phyloP scores from a whole-genome alignment of 2,113 vertebrate genomes.

The Cebus imitator region DNA sequence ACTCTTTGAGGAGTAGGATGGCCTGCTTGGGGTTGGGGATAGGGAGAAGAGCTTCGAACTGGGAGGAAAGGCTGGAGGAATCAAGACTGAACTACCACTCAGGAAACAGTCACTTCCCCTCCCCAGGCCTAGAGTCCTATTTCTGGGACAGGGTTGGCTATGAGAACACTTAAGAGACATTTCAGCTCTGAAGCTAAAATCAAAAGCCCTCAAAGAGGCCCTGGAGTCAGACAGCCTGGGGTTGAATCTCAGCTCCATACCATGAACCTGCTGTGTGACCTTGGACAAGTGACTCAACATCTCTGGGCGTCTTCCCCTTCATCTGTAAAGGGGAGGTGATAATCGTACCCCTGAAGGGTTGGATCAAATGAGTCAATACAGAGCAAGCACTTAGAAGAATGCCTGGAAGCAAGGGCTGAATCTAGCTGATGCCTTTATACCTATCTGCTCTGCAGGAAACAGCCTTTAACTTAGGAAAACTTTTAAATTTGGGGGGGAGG shows the following conservation, averaged over 20 bases:
- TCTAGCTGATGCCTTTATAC: background rate
- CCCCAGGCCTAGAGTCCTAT: background rate
- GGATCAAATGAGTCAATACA: background rate
- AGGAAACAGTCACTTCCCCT: background rate
- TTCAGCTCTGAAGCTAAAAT: background rate
- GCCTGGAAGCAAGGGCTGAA: background rate
- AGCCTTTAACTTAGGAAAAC: background rate
- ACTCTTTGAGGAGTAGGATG: background rate
- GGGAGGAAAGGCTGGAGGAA: background rate
- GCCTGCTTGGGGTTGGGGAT: background rate
- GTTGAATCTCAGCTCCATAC: background rate
- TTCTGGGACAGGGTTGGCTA: background rate
- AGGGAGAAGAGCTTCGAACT: background rate
- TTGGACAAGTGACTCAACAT: background rate
- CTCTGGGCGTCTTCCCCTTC: conserved; percentile 9
- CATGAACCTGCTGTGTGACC: background rate
- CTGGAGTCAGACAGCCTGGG: background rate
- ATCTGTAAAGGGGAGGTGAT: background rate
- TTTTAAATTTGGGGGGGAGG: background rate
- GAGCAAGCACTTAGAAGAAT: background rate
- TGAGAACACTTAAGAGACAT: background rate
- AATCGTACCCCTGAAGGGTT: background rate
- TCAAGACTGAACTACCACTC: background rate
- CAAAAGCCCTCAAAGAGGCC: background rate
- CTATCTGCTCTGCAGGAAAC: background rate